Percentiles rank a stretch among this genome's conserved stretches.
Evolutionary conservation across 2,888 invertebrate species (phyloP).

Genomic region (Onchidella celtica): DNA sequence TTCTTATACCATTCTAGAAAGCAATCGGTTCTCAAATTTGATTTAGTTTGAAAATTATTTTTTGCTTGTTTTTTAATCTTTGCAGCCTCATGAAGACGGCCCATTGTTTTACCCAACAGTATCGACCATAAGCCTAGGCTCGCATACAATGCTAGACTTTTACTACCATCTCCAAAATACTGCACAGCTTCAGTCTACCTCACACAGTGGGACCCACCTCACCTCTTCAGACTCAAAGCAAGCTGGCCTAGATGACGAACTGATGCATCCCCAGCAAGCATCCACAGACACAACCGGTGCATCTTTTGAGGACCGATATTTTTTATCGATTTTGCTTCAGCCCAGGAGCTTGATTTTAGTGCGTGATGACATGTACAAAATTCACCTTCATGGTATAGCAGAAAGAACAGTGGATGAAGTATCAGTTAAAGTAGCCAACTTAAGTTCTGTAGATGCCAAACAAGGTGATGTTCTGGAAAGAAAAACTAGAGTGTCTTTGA

Average conservation of each 20-base stretch:
- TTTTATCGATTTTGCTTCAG: constrained; percentile 90
- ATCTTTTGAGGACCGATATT: constrained; percentile 74
- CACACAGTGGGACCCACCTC: neutral
- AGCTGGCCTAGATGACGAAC: neutral
- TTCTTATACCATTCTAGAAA: too few relatives aligned
- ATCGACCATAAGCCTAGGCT: constrained; percentile 94
- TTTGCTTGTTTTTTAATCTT: too few relatives aligned
- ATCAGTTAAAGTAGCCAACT: constrained; percentile 79
- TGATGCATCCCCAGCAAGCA: neutral
- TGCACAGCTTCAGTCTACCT: neutral
- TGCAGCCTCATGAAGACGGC: constrained; percentile 95
- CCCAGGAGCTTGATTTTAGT: constrained; percentile 93
- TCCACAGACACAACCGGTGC: neutral
- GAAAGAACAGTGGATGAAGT: constrained; percentile 85
- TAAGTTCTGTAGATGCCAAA: constrained; percentile 85
- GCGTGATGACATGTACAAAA: constrained; percentile 89
- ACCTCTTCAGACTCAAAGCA: neutral
- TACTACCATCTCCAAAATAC: constrained; percentile 80
- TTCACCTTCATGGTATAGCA: constrained; percentile 92
- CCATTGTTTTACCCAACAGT: constrained; percentile 95
- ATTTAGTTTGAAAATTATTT: too few relatives aligned
- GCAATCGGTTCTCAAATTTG: too few relatives aligned
- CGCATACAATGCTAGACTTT: constrained; percentile 94
- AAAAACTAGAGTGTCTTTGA: constrained; percentile 90
- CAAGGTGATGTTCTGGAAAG: constrained; percentile 84